These are phyloP conservation scores for Trinectes maculatus DNA, from an alignment of 2,113 vertebrate species.

Conservation along the genomic window DNA sequence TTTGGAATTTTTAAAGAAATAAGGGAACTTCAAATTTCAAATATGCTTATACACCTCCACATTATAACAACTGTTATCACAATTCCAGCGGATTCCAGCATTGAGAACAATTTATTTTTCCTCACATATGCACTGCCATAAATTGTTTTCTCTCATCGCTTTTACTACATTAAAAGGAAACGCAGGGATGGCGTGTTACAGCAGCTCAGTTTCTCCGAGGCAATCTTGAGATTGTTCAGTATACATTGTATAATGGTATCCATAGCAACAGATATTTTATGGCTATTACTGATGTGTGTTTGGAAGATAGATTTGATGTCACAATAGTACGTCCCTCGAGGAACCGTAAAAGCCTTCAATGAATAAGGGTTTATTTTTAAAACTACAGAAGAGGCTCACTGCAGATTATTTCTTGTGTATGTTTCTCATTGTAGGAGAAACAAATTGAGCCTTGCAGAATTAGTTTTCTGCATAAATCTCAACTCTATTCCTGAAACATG, in stretches of 20 bases:
- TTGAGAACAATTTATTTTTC: background rate
- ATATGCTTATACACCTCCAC: too few species aligned
- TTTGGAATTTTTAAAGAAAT: background rate
- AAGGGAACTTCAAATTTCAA: too few species aligned
- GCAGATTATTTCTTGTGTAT: constrained; percentile 77
- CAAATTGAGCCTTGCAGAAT: constrained; percentile 80
- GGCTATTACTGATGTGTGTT: constrained; percentile 52
- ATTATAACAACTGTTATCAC: too few species aligned
- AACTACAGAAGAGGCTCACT: constrained; percentile 73
- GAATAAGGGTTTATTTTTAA: constrained; percentile 78
- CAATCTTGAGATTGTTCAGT: constrained; percentile 26
- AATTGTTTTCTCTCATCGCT: background rate
- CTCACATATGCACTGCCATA: background rate
- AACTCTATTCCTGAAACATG: constrained; percentile 70
- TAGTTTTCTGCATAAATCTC: constrained; percentile 68
- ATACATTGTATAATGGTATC: constrained; percentile 50
- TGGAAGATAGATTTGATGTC: constrained; percentile 63
- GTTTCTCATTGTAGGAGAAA: constrained; percentile 73
- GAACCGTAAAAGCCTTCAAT: constrained; percentile 61
- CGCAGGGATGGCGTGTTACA: constrained; percentile 8
- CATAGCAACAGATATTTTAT: constrained; percentile 50
- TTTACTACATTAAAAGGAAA: constrained; percentile 25
- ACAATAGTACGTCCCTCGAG: constrained; percentile 58
- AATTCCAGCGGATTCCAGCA: background rate
- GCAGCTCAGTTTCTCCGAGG: constrained; percentile 29